phyloP scores from a whole-genome alignment of 2,888 invertebrate genomes.

The Zaprionus lineosus region DNA sequence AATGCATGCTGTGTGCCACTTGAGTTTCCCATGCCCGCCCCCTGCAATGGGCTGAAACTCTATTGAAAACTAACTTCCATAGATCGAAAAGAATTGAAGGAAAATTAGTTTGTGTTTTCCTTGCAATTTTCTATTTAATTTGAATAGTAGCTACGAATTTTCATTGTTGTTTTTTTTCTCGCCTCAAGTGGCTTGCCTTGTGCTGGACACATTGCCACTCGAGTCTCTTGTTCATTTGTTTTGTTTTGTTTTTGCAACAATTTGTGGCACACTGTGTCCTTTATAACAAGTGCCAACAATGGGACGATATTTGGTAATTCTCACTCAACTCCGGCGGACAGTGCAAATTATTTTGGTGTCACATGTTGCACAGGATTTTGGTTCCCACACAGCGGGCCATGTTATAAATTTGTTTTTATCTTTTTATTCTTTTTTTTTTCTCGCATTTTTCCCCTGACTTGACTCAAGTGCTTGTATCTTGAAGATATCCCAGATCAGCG shows the following conservation, averaged over 20 bases:
- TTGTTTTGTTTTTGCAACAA: constrained; percentile 58
- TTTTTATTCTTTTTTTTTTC: constrained; percentile 35
- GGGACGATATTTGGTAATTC: constrained; percentile 47
- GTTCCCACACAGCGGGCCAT: constrained; percentile 75
- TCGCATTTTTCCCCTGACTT: constrained; percentile 40
- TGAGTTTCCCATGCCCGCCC: constrained; percentile 63
- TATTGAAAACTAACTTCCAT: constrained; percentile 24
- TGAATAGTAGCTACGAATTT: constrained; percentile 57
- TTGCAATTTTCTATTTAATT: constrained; percentile 70
- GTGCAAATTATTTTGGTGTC: constrained; percentile 68
- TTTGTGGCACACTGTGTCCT: constrained; percentile 69
- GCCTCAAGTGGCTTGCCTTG: constrained; percentile 56
- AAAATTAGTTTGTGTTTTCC: constrained; percentile 73
- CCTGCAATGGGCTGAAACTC: no score
- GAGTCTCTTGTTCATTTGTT: constrained; percentile 15
- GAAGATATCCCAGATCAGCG: neutral
- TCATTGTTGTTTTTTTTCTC: constrained; percentile 61
- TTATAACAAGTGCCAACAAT: constrained; percentile 70
- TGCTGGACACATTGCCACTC: constrained; percentile 51
- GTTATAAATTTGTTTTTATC: constrained; percentile 35
- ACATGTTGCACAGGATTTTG: constrained; percentile 69
- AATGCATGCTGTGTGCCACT: constrained; percentile 49
- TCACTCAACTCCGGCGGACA: constrained; percentile 39
- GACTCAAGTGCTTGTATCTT: constrained; percentile 60
- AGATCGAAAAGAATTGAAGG: constrained; percentile 20